A percentile compares a stretch with the other conserved stretches of the same genome.
Evolutionary conservation across 2,113 vertebrate species (phyloP).

Genomic region (Albula glossodonta): DNA sequence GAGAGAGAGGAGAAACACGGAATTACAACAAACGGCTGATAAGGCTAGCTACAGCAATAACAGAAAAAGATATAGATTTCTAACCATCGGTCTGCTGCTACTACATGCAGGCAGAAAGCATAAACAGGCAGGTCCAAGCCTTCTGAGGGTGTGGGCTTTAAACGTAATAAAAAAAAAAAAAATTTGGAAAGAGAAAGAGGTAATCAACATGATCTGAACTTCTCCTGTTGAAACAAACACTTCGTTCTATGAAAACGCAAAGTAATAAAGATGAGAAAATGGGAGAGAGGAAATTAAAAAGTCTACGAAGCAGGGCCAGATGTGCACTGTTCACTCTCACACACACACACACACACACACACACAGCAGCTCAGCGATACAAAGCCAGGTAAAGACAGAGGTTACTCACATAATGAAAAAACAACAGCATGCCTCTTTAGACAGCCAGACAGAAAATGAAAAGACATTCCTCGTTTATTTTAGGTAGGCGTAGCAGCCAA

Average conservation of each 20-base stretch:
- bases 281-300: slow-evolving; percentile 28
- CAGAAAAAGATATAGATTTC: not conserved
- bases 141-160: not conserved
- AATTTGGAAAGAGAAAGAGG: not conserved
- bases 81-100: not conserved
- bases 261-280: slow-evolving; percentile 15
- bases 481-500: too few species aligned
- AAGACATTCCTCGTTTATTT: not conserved
- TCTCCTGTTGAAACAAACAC: not conserved
- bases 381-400: not conserved
- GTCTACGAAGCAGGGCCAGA: not conserved
- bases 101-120: not conserved
- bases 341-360: not conserved
- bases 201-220: not conserved
- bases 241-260: not conserved
- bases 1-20: not conserved
- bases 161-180: not conserved
- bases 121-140: not conserved
- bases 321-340: not conserved
- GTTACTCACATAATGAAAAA: not conserved
- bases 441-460: slow-evolving; percentile 4
- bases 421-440: not conserved
- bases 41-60: not conserved
- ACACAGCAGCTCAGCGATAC: not conserved
- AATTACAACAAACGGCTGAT: not conserved